Base-by-base conservation (phyloP, 2,888 invertebrate species). In the Lumbricus terrestris region DNA sequence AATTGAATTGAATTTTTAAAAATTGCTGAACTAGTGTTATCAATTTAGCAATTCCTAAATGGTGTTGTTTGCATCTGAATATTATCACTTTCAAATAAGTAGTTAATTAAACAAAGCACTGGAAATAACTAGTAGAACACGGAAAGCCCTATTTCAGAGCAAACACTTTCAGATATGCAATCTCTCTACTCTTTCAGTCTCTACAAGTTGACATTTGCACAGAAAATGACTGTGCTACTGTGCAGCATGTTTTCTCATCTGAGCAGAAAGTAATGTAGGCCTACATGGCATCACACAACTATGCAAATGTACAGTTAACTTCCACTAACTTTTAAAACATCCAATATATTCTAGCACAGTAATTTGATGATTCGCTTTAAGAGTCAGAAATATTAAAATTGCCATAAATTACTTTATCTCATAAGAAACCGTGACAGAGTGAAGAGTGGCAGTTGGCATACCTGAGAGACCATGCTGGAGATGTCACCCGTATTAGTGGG, bases 401-500 rank as follows among this genome's bases (percentile, higher is more conserved):
- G 29, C 69, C 8, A n/a, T 69, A 13, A 69, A 69, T 6, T 69
- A 69, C n/a, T n/a, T 69, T 8, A 69, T n/a, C 69, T 69, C 69
- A 13, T n/a, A 69, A n/a, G 5, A 69, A 54, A 23, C 29, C n/a
- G n/a, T 69, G 69, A 69, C 29, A 69, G n/a, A 54, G 8, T 5
- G 29, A 69, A 69, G 29, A 29, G 47, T 69, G 69, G 69, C n/a
- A 16, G n/a, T 11, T 69, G n/a, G 69, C 69, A 69, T 69, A 92
- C 97, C 96, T 98, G 97, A 88, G 97, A 96, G 33, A 98, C 97
- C 95, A 97, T 96, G 93, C 96, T 96, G 18, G 97, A 96, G 13
- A 98, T 96, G 93, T 95, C 95, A 11, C 97, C 97, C 8, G 97
- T 97, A 95, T 98, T 98, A 35, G 97, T 96, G 0, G 99, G 99